These are phyloP conservation scores for Brachionus angularis DNA, from an alignment of 1,140 invertebrate species.

Conservation along the genomic window DNA sequence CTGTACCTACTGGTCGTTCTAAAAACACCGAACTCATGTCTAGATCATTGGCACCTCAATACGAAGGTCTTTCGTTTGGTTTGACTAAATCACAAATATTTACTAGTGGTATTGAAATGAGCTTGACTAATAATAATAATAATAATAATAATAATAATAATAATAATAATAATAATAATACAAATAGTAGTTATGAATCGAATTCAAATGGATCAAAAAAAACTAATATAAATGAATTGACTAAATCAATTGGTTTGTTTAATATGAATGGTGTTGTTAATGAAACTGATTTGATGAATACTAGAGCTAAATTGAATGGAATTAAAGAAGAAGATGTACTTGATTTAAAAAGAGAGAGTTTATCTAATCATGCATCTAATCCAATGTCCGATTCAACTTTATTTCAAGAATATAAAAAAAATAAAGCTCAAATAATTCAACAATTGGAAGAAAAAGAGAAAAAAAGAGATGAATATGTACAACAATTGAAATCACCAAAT, in stretches of 20 bases:
- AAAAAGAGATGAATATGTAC: slow-evolving; percentile 1
- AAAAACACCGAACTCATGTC: slow-evolving; percentile 87
- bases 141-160: too few species aligned
- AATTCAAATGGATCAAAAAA: too few species aligned
- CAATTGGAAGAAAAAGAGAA: slow-evolving; percentile 33
- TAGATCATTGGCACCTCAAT: slow-evolving; percentile 75
- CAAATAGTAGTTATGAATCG: too few species aligned
- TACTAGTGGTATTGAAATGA: slow-evolving; percentile 46
- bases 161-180: too few species aligned
- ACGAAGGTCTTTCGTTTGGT: slow-evolving; percentile 66
- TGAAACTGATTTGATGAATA: neutral
- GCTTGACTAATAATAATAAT: too few species aligned
- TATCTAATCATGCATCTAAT: neutral
- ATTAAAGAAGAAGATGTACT: slow-evolving; percentile 80
- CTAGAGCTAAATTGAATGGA: slow-evolving; percentile 61
- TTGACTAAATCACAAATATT: slow-evolving; percentile 46
- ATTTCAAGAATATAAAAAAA: slow-evolving; percentile 36
- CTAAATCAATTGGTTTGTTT: slow-evolving; percentile 2
- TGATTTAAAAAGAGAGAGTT: too few species aligned
- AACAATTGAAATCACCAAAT: slow-evolving; percentile 2
- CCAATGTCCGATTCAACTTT: slow-evolving; percentile 12
- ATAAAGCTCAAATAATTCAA: slow-evolving; percentile 29
- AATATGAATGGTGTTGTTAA: too few species aligned
- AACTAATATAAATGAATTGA: too few species aligned
- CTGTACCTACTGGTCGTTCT: slow-evolving; percentile 79